Base-by-base conservation (phyloP, 1,140 invertebrate genomes). In the Acromyrmex charruanus region DNA sequence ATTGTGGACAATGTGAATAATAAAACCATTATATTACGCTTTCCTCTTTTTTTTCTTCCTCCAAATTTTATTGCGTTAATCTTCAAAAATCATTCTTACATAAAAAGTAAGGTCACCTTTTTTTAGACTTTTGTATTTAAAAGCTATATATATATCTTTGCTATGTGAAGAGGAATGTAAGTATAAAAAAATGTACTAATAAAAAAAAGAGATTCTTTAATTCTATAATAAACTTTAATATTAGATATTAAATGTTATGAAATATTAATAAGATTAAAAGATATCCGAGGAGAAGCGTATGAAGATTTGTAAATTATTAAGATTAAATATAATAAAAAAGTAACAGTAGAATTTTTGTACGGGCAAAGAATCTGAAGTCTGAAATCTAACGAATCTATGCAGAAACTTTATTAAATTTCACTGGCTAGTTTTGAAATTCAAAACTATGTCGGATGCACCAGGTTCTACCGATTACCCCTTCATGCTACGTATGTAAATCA, bases 401-500 rank as follows among this genome's bases (percentile, higher is more conserved):
- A n/a, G n/a, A 2, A 7, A 18, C n/a, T 21, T 74, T 49, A 61
- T 61, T 84, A 82, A 7, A 14, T 61, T 61, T 82, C 79, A 58
- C 10, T 44, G 10, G 25, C 25, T 28, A 74, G 49, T 39, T 74
- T 49, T 49, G 69, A 61, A 74, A 84, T 84, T 74, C 68, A 65
- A 75, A 59, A 49, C 25, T 39, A 61, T 18, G 35, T 31, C 55
- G 35, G 35, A 35, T 31, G 80, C 79, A 58, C 25, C 35, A 35
- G 16, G 53, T 49, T 21, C 55, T 21, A 31, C 21, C 68, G 53
- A 74, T 74, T 84, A 75, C 31, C 80, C 80, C 63, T 84, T 75
- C 53, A 28, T 28, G 14, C 68, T 31, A 10, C 18, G 14, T 84
- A 75, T 84, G 80, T 74, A 84, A 84, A 84, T 84, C 58, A 59